phyloP scores from a whole-genome alignment of 2,797 vertebrate species.

The Pithecia hirsuta region DNA sequence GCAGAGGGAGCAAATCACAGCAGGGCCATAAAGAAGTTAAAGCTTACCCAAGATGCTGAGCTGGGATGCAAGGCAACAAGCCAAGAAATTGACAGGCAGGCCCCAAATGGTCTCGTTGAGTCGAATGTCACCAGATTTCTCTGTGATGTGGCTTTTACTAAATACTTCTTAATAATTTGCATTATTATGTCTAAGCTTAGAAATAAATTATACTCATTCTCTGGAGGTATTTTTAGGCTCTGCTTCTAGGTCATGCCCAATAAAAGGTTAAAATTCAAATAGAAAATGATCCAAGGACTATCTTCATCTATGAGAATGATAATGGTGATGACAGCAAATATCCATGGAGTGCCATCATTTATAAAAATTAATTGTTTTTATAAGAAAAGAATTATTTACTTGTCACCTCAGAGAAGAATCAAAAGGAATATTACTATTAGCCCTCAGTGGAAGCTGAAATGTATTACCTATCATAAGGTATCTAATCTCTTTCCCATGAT shows the following conservation, averaged over 20 bases:
- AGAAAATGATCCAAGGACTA: not conserved
- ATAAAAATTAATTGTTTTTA: not conserved
- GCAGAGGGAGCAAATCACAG: not conserved
- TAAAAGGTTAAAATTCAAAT: not conserved
- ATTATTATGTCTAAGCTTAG: not conserved
- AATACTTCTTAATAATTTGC: not conserved
- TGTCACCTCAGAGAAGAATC: not conserved
- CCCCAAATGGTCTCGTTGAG: not conserved
- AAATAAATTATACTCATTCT: not conserved
- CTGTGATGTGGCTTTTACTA: not conserved
- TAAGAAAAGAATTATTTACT: not conserved
- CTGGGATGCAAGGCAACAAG: not conserved
- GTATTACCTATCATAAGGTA: not conserved
- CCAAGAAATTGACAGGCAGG: no score
- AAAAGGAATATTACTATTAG: not conserved
- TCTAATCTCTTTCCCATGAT: not conserved
- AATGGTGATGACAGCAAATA: not conserved
- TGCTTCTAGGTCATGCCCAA: not conserved
- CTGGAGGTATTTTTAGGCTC: not conserved
- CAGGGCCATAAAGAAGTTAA: not conserved
- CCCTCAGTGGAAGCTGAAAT: not conserved
- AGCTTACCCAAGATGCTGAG: not conserved
- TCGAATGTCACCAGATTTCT: not conserved
- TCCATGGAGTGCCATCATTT: not conserved
- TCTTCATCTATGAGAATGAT: not conserved